Conservation (phyloP, 2,888 invertebrate species). For the Gibbula magus region DNA sequence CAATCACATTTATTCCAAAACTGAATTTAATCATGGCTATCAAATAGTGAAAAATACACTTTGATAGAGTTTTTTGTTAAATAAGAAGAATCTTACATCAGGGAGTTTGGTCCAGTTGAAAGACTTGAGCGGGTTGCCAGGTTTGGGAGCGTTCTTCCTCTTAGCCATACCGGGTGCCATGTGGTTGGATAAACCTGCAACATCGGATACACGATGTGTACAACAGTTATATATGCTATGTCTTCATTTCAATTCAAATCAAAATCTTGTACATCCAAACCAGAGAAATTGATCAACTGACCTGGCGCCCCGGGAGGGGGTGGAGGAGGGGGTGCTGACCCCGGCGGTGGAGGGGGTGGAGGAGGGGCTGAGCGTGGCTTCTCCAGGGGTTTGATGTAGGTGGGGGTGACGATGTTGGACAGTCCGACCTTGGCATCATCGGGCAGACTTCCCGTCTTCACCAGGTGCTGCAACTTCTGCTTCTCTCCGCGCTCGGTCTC, state of each 20-base stretch:
- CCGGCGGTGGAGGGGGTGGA: slow-evolving; percentile 62
- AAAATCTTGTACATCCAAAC: too few species aligned
- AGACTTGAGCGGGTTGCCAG: slow-evolving; percentile 93
- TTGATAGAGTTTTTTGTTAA: neutral
- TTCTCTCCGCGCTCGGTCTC: slow-evolving; percentile 80
- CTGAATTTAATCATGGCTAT: neutral
- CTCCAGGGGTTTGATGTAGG: slow-evolving; percentile 7
- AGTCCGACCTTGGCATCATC: slow-evolving; percentile 89
- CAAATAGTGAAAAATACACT: neutral
- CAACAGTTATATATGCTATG: too few species aligned
- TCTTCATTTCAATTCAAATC: too few species aligned
- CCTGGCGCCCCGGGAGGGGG: slow-evolving; percentile 28
- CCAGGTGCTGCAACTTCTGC: slow-evolving; percentile 87
- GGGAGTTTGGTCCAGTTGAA: slow-evolving; percentile 98
- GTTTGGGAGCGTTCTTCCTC: slow-evolving; percentile 91
- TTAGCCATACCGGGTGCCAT: slow-evolving; percentile 33
- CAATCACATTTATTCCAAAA: neutral
- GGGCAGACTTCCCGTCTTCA: slow-evolving; percentile 92
- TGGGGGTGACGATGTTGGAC: slow-evolving; percentile 48
- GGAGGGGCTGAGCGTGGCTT: slow-evolving; percentile 30
- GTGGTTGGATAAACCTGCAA: neutral
- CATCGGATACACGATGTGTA: neutral
- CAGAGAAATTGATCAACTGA: too few species aligned
- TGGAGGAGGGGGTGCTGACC: slow-evolving; percentile 54
- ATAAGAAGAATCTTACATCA: slow-evolving; percentile 77